Evolutionary conservation across 2,113 vertebrate genomes (phyloP).

Genomic region (Rhinoptilus africanus): DNA sequence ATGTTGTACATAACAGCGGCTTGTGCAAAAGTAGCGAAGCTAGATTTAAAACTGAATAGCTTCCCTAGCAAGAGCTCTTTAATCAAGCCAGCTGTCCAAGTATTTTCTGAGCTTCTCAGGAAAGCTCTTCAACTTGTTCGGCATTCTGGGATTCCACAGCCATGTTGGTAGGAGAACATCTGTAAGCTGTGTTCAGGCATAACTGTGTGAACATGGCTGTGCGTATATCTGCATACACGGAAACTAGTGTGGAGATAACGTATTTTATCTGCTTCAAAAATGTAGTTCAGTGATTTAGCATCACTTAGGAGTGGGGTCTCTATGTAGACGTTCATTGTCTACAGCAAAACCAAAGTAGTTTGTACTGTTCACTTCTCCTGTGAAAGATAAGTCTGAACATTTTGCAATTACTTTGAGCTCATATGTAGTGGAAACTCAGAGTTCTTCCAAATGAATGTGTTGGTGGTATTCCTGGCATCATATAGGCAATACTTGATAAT

Average conservation of each 20-base stretch:
- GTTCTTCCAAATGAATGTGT: neutral
- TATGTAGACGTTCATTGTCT: accelerated
- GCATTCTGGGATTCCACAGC: neutral
- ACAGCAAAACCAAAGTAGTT: neutral
- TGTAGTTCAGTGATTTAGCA: neutral
- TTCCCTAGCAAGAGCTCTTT: neutral
- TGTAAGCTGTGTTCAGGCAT: neutral
- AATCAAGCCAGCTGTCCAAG: neutral
- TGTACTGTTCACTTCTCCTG: neutral
- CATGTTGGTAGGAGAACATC: neutral
- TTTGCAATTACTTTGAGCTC: neutral
- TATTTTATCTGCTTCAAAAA: neutral
- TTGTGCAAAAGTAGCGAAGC: neutral
- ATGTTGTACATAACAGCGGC: neutral
- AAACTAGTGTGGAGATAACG: neutral
- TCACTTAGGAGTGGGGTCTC: neutral
- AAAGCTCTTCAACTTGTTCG: neutral
- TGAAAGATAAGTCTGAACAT: neutral
- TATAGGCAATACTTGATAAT: neutral
- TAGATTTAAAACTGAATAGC: neutral
- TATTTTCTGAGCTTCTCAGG: neutral
- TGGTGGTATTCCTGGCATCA: neutral
- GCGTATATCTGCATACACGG: neutral
- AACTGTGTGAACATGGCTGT: neutral
- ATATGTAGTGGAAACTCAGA: neutral